Conservation (phyloP, 2,797 vertebrate genomes). For the Acanthis flammea region DNA sequence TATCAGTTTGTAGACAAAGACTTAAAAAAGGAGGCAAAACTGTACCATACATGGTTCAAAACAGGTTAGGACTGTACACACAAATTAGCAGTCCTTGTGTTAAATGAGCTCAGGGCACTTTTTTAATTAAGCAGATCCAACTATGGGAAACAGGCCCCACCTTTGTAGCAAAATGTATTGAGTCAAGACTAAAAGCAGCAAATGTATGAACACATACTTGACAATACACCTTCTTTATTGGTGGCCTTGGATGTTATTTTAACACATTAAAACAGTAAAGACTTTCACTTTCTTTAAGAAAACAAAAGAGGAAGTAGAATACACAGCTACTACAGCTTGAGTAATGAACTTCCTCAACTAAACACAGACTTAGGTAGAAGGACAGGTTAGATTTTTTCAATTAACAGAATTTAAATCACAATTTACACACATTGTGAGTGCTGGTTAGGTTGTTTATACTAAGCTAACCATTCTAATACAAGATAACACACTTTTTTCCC, state of each 20-base stretch:
- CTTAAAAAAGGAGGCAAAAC: not conserved
- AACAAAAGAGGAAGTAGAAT: not conserved
- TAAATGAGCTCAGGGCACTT: not conserved
- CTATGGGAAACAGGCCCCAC: not conserved
- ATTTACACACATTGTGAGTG: not conserved
- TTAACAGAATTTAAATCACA: not conserved
- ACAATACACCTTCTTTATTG: not conserved
- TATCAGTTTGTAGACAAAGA: not conserved
- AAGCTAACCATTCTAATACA: not conserved
- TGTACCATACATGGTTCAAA: not conserved
- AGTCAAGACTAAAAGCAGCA: not conserved
- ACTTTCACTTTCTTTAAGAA: slow-evolving; percentile 36
- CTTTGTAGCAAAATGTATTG: not conserved
- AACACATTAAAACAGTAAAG: not conserved
- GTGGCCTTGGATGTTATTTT: not conserved
- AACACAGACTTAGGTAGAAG: not conserved
- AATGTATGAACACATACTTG: not conserved
- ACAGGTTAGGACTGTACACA: not conserved
- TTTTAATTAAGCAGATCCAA: not conserved
- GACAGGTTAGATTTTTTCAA: not conserved
- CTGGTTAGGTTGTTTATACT: not conserved
- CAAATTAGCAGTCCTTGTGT: not conserved
- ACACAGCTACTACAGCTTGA: not conserved
- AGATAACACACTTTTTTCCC: not conserved
- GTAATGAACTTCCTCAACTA: not conserved